A percentile compares a stretch with the other conserved stretches of the same genome.
These are phyloP conservation scores for Rhinichthys osculus DNA, from an alignment of 2,797 vertebrate genomes.

Conservation along the genomic window DNA sequence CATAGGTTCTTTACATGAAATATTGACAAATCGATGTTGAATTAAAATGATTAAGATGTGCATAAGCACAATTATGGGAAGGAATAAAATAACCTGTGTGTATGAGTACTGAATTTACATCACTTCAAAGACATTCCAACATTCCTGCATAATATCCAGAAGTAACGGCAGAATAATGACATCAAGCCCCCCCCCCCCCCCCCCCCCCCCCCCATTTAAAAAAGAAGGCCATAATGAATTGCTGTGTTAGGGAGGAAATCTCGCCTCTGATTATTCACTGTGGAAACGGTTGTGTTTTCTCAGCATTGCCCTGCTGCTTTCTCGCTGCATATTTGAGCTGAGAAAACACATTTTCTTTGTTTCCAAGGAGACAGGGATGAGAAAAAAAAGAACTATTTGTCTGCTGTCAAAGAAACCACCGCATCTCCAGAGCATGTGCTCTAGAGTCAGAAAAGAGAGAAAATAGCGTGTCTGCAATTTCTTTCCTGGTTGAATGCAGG, in stretches of 20 bases:
- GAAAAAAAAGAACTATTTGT: constrained; percentile 26
- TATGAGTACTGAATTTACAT: background rate
- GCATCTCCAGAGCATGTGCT: background rate
- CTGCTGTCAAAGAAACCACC: constrained; percentile 45
- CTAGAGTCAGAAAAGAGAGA: constrained; percentile 2
- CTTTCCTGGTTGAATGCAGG: background rate
- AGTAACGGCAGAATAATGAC: background rate
- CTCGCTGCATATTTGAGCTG: constrained; percentile 51
- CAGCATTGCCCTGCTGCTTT: constrained; percentile 47
- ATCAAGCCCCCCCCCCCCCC: background rate
- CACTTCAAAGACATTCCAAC: constrained; percentile 24
- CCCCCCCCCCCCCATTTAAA: background rate
- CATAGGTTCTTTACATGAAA: background rate
- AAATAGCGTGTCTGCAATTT: background rate
- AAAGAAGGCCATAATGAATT: constrained; percentile 2
- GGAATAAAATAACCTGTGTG: background rate
- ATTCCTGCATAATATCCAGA: background rate
- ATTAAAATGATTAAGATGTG: constrained; percentile 17
- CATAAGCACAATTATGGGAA: background rate
- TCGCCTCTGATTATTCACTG: constrained; percentile 45
- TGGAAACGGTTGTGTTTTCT: constrained; percentile 24
- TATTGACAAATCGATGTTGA: background rate
- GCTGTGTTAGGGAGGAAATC: constrained; percentile 15
- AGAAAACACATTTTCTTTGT: constrained; percentile 60
- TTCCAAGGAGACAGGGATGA: constrained; percentile 60